phyloP scores from a whole-genome alignment of 1,140 invertebrate genomes.

The Anthonomus grandis region DNA sequence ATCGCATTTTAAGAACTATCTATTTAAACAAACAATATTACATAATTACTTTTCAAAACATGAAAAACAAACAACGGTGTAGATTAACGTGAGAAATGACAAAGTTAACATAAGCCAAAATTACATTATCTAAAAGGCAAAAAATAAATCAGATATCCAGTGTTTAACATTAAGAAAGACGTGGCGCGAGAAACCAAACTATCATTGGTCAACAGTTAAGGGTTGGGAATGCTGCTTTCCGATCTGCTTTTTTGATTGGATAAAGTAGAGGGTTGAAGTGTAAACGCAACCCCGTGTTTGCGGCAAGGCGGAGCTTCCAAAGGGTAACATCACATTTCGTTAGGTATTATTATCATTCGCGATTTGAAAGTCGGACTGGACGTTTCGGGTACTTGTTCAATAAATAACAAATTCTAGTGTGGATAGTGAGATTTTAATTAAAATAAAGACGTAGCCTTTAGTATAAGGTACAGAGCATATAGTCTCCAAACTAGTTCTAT shows the following conservation, averaged over 20 bases:
- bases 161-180: slow-evolving; percentile 27
- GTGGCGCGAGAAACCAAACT: slow-evolving; percentile 21
- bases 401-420: too few species aligned
- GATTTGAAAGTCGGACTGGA: too few species aligned
- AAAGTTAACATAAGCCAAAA: slow-evolving; percentile 14
- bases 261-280: slow-evolving; percentile 34
- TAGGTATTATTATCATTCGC: slow-evolving; percentile 35
- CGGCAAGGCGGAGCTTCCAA: slow-evolving; percentile 34
- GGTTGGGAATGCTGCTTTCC: slow-evolving; percentile 30
- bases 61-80: too few species aligned
- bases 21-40: too few species aligned
- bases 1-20: too few species aligned
- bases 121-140: slow-evolving; percentile 18
- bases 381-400: too few species aligned
- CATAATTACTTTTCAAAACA: too few species aligned
- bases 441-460: too few species aligned
- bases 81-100: slow-evolving; percentile 7
- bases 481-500: too few species aligned
- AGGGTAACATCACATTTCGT: slow-evolving; percentile 31
- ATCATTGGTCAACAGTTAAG: slow-evolving; percentile 37
- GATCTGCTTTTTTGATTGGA: slow-evolving; percentile 33
- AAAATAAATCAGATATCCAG: slow-evolving; percentile 20
- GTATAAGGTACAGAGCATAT: too few species aligned
- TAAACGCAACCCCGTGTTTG: slow-evolving; percentile 37
- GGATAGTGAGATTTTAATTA: too few species aligned